phyloP scores from a whole-genome alignment of 2,797 vertebrate genomes.

The Muscicapa comitata region DNA sequence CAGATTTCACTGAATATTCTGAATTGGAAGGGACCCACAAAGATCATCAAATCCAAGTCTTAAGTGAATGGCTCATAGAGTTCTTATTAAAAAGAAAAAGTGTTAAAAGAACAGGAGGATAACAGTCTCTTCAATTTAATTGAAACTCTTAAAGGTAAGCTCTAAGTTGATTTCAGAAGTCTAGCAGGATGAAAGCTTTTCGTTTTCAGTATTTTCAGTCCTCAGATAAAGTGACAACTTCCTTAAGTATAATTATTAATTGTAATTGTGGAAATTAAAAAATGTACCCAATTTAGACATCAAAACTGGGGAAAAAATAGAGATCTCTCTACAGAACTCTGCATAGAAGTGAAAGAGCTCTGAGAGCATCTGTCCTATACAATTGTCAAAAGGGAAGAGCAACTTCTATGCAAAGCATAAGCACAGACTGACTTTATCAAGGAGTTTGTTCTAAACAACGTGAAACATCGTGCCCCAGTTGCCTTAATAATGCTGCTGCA shows the following conservation, averaged over 20 bases:
- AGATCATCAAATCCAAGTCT: neutral
- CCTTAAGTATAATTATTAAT: neutral
- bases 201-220: slow-evolving; percentile 27
- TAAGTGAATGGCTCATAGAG: neutral
- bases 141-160: neutral
- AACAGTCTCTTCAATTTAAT: neutral
- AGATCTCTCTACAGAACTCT: neutral
- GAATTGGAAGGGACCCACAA: neutral
- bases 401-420: neutral
- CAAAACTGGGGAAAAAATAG: neutral
- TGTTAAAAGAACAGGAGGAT: neutral
- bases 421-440: neutral
- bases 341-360: neutral
- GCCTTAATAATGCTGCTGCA: neutral
- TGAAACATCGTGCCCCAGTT: neutral
- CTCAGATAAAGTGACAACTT: neutral
- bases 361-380: neutral
- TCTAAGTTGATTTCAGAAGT: slow-evolving; percentile 7
- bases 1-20: neutral
- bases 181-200: neutral
- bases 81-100: neutral
- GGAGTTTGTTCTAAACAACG: neutral
- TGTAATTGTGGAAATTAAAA: neutral
- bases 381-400: neutral
- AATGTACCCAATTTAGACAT: neutral